Conservation (phyloP, 2,888 invertebrate genomes). For the Cremastobaeus sp. region DNA sequence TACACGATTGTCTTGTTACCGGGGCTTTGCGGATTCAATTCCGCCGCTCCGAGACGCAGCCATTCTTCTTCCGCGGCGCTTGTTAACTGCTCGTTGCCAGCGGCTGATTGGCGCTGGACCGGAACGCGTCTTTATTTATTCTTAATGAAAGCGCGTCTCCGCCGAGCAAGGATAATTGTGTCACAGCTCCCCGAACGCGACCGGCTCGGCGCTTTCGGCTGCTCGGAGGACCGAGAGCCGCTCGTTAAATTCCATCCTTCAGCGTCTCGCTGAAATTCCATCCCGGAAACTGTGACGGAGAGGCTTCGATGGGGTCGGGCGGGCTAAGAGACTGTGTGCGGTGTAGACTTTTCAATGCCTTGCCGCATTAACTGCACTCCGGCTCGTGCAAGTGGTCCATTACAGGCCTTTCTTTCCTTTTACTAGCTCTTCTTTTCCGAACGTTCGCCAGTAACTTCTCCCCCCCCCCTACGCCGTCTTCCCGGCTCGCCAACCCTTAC, state of each 20-base stretch:
- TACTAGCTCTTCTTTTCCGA: conserved; percentile 48
- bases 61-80: not conserved
- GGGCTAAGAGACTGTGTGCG: conserved; percentile 32
- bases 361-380: conserved; percentile 65
- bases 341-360: conserved; percentile 65
- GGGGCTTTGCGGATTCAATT: conserved; percentile 1
- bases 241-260: conserved; percentile 35
- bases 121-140: conserved; percentile 13
- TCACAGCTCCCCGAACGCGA: no score
- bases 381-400: conserved; percentile 69
- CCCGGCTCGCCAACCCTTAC: conserved; percentile 30
- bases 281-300: conserved; percentile 47
- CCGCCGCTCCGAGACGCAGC: no score
- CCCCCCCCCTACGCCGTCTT: conserved; percentile 24
- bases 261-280: conserved; percentile 43
- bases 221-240: conserved; percentile 10
- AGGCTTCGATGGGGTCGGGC: conserved; percentile 24
- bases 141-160: conserved; percentile 11
- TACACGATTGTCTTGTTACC: conserved; percentile 27
- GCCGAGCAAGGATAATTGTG: not conserved
- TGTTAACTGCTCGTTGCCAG: conserved; percentile 7
- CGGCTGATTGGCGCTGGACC: conserved; percentile 11
- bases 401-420: conserved; percentile 63
- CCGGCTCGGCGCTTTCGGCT: no score
- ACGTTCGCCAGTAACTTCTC: conserved; percentile 34